These are phyloP conservation scores for Mionectes olivaceus DNA, from an alignment of 2,797 vertebrate genomes.

Conservation along the genomic window DNA sequence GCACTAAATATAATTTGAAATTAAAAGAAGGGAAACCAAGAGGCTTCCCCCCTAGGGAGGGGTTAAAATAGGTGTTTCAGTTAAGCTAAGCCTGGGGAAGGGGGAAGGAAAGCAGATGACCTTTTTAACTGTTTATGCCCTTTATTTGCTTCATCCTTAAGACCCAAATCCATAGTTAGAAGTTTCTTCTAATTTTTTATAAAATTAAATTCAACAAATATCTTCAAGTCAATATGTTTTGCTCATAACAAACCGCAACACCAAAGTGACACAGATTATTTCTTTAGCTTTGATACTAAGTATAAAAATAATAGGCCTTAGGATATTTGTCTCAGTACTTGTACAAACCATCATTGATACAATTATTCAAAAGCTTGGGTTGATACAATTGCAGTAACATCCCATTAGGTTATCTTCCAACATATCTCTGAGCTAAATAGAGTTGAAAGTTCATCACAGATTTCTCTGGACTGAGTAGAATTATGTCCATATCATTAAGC, in stretches of 20 bases:
- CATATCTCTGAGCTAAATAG: constrained; percentile 31
- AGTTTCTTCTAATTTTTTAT: neutral
- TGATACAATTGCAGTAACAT: constrained; percentile 32
- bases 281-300: neutral
- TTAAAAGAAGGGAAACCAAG: neutral
- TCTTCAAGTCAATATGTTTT: neutral
- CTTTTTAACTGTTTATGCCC: neutral
- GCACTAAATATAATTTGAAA: neutral
- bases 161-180: neutral
- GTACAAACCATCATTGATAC: neutral
- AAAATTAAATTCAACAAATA: neutral
- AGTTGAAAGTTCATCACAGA: constrained; percentile 41
- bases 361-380: neutral
- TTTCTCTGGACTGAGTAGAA: constrained; percentile 38
- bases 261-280: neutral
- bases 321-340: neutral
- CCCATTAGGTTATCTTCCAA: neutral
- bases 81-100: neutral
- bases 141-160: neutral
- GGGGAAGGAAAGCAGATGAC: neutral
- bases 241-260: neutral
- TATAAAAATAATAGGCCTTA: neutral
- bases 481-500: neutral
- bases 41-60: neutral
- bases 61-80: neutral